phyloP scores from a whole-genome alignment of 2,888 invertebrate genomes.

The Dicroscelio sp. region DNA sequence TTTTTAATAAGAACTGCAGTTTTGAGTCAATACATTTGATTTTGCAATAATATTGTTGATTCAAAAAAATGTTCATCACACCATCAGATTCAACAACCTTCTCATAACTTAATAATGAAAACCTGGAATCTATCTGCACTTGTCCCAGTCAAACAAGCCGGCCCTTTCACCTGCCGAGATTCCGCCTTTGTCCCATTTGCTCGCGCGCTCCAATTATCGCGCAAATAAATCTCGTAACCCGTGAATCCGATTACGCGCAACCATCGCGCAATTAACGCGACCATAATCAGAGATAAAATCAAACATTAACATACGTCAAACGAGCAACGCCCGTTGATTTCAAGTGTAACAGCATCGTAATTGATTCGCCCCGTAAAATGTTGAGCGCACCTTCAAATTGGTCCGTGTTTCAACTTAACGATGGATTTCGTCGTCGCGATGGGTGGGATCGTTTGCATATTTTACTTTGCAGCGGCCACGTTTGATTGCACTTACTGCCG shows the following conservation, averaged over 20 bases:
- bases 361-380: conserved; percentile 25
- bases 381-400: conserved; percentile 30
- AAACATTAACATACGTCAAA: neutral
- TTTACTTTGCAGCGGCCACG: conserved; percentile 50
- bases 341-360: neutral
- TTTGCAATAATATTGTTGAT: too few relatives aligned
- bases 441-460: conserved; percentile 64
- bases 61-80: too few relatives aligned
- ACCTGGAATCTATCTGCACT: too few relatives aligned
- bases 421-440: conserved; percentile 31
- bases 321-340: too few relatives aligned
- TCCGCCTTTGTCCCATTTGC: too few relatives aligned
- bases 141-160: too few relatives aligned
- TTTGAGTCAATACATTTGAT: too few relatives aligned
- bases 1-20: too few relatives aligned
- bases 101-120: too few relatives aligned
- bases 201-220: too few relatives aligned
- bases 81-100: too few relatives aligned
- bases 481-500: conserved; percentile 66
- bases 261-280: conserved; percentile 6
- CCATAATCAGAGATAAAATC: neutral
- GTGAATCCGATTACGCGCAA: neutral
- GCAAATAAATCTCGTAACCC: neutral
- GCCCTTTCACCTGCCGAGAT: too few relatives aligned
- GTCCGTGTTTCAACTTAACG: conserved; percentile 44